These are phyloP conservation scores for Podiceps cristatus DNA, from an alignment of 2,113 vertebrate genomes.

Conservation along the genomic window DNA sequence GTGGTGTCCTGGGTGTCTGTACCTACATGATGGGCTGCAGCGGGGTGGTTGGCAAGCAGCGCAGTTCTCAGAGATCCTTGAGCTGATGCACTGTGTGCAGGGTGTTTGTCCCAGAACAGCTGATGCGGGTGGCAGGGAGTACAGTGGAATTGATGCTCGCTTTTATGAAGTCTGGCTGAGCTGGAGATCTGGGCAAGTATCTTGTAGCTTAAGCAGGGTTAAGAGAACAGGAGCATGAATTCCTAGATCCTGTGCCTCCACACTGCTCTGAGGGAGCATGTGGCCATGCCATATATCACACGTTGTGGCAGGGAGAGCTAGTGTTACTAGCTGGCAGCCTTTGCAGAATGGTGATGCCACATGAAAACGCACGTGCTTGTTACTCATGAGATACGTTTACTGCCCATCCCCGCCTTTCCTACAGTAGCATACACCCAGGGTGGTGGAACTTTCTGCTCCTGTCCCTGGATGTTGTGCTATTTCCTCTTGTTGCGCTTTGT, in stretches of 20 bases:
- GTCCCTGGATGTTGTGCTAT: background rate
- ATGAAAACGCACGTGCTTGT: background rate
- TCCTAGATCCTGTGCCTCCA: background rate
- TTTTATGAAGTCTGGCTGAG: background rate
- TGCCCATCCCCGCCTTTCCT: background rate
- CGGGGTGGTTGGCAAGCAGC: background rate
- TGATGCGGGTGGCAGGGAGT: background rate
- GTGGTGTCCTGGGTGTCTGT: background rate
- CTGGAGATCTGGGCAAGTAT: background rate
- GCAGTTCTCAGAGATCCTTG: background rate
- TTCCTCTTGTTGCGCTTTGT: background rate
- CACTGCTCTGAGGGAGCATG: background rate
- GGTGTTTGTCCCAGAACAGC: background rate
- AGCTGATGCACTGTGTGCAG: background rate
- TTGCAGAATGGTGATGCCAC: background rate
- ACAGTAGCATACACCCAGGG: background rate
- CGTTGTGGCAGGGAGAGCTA: background rate
- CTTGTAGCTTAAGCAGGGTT: background rate
- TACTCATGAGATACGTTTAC: background rate
- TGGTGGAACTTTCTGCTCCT: background rate
- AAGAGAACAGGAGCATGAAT: background rate
- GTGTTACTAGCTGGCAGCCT: background rate
- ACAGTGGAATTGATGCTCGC: background rate
- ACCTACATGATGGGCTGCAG: background rate
- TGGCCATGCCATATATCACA: background rate